Base-by-base conservation (phyloP, 2,113 vertebrate species). In the Phrynosoma blainvillii region DNA sequence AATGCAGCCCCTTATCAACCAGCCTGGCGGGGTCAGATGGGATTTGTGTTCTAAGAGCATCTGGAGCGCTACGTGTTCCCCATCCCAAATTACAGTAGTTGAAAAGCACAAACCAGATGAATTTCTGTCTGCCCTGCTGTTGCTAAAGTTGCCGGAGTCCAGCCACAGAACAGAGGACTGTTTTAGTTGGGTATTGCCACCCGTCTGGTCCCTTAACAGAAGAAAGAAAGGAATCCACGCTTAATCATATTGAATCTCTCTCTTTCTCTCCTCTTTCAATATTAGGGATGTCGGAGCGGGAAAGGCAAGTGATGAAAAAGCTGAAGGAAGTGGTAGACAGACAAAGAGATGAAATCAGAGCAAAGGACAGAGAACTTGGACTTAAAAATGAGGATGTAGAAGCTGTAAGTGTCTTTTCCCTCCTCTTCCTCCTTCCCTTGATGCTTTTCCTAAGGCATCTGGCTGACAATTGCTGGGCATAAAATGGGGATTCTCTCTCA, bases 281-380 rank as follows among this genome's bases (percentile, higher is more conserved):
- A 73, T 52, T 95, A 98, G 98, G 97, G 81, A 98, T 97, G 97
- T 98, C 97, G 0, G 98, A 99, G 92, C 97, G 97, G 74, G 98
- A 99, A 85, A 96, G 94, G 42, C 97, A 98, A 93, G 96, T 97
- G 92, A 98, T 98, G 97, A 98, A 97, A 93, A 98, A 97, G 94
- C 96, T 99, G 92, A 98, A 97, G 90, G 97, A 98, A 92, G 97
- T 98, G 88, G 98, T 98, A 68, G 97, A 98, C 93, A 98, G 98
- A 87, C 98, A 99, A 92, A 97, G 97, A 6, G 98, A 98, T 82
- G 98, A 98, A 95, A 98, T 99, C 94, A 97, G 97, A 2, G 98
- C 98, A 42, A 98, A 97, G 95, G 98, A 99, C 92, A 93, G 97
- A 12, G 97, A 99, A 93, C 97, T 99, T 0, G 96, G 96, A 0